Evolutionary conservation across 2,113 vertebrate species (phyloP).

Genomic region (Syngnathus floridae): DNA sequence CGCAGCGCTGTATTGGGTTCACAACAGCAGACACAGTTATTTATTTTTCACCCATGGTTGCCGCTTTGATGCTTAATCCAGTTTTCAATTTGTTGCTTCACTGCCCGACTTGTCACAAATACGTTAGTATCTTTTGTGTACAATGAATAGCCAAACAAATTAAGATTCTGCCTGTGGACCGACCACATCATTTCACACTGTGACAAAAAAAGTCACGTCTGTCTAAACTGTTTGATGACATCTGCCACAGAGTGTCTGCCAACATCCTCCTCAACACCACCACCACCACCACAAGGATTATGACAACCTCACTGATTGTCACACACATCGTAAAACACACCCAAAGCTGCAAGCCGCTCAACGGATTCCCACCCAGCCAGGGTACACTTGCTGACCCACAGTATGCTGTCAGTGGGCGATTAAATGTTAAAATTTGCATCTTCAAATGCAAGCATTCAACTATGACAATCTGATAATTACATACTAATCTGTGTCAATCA

Average conservation of each 20-base stretch:
- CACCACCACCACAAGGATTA: background rate
- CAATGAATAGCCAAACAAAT: slow-evolving; percentile 22
- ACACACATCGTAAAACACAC: slow-evolving; percentile 9
- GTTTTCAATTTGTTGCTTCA: slow-evolving; percentile 29
- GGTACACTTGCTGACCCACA: background rate
- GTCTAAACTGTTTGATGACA: background rate
- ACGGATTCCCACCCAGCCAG: background rate
- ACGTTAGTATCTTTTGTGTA: slow-evolving; percentile 9
- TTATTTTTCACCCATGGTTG: slow-evolving; percentile 2
- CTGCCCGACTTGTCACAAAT: background rate
- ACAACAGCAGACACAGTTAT: background rate
- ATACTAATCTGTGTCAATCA: background rate
- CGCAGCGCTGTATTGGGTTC: background rate
- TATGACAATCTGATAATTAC: background rate
- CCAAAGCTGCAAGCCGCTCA: background rate
- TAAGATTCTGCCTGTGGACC: background rate
- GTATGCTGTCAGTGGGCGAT: background rate
- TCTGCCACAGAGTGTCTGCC: slow-evolving; percentile 6
- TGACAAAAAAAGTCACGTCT: slow-evolving; percentile 1
- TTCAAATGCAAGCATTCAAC: slow-evolving; percentile 3
- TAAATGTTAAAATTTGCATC: background rate
- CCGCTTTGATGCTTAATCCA: slow-evolving; percentile 11
- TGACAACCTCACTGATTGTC: background rate
- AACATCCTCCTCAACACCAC: slow-evolving; percentile 11
- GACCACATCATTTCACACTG: slow-evolving; percentile 6